Evolutionary conservation across 1,140 invertebrate species (phyloP), one percentile per base, ranked within the genome.

Genomic region (Lepidurus arcticus): DNA sequence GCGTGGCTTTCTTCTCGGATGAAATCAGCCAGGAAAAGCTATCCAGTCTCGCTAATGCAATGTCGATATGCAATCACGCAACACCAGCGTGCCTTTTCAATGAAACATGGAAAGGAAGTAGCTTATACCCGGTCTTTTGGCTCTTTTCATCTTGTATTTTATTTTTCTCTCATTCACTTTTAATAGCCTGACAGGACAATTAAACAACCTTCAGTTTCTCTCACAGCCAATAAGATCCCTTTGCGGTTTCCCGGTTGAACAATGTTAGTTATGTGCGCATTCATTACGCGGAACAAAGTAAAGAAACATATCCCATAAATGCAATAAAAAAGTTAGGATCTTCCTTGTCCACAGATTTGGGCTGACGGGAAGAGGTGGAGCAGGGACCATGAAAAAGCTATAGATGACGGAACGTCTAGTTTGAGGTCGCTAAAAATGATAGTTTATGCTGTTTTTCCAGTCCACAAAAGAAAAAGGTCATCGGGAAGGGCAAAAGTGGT

Each of bases 21-120:
- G 53, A 65, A 65, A 65, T 65, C 53, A n/a, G 53, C 53, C 53
- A 65, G 53, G 53, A 65, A 65, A 65, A 65, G 53, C 53, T 21
- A 65, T 65, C 21, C 21, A 21, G 53, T 65, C 34, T 34, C 5
- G 53, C 53, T 65, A 16, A 65, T 65, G 53, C 8, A 65, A 65
- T 65, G 53, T 65, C 53, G 53, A 65, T 65, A 65, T 65, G 53
- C 53, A 21, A 65, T 65, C 53, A 65, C 53, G 53, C 53, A 65
- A 65, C 53, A 65, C 53, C 16, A 65, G 53, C 53, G n/a, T 65
- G 53, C 53, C 16, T 65, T 65, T n/a, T 21, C 53, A 65, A 65
- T 16, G 53, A 65, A 13, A 47, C 45, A 65, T 21, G 53, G 45
- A 47, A 65, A 65, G 53, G 53, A 65, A 65, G 53, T 65, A 65